Evolutionary conservation across 2,113 vertebrate genomes (phyloP), one percentile per base, ranked within the genome.

Genomic region (Asarcornis scutulata): DNA sequence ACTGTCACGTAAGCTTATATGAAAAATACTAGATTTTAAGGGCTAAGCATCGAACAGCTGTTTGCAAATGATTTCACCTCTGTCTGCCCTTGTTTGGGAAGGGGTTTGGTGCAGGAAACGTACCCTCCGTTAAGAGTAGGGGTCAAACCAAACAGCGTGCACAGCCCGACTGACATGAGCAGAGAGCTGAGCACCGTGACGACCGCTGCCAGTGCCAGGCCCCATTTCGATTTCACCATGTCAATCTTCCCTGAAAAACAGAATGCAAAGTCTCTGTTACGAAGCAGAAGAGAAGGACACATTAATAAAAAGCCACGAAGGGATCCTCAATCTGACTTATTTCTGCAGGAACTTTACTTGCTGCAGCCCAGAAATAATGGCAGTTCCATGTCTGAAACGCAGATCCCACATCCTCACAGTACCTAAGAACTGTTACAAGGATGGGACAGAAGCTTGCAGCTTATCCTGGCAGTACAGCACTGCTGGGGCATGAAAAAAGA

Each of bases 161-260:
- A 99, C 73, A 99, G 98, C 50, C 99, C 99, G 27, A 99, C 99
- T 0, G 99, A 99, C 99, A 99, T 99, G 83, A 99, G 99, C 97
- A 99, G 98, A 0, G 99, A 99, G 98, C 99, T 99, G 94, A 99
- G 99, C 63, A 99, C 99, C 0, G 99, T 99, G 91, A 99, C 99
- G 60, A 99, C 99, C 0, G 99, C 99, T 1, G 99, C 99, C 98
- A 99, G 97, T 0, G 99, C 99, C 96, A 99, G 97, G 12, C 99
- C 99, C 99, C 99, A 99, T 86, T 99, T 99, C 1, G 99, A 99
- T 95, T 99, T 99, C 98, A 99, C 99, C 99, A 99, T 99, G 98
- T 99, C 99, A 5, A 99, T 99, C 97, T 99, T 99, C 68, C 99
- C 99, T 99, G 96, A 1, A 93, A 89, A 68, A 96, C 32, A 97